A percentile compares a stretch with the other conserved stretches of the same genome.
phyloP scores from a whole-genome alignment of 2,888 invertebrate species.

The Synergus laeviventris region DNA sequence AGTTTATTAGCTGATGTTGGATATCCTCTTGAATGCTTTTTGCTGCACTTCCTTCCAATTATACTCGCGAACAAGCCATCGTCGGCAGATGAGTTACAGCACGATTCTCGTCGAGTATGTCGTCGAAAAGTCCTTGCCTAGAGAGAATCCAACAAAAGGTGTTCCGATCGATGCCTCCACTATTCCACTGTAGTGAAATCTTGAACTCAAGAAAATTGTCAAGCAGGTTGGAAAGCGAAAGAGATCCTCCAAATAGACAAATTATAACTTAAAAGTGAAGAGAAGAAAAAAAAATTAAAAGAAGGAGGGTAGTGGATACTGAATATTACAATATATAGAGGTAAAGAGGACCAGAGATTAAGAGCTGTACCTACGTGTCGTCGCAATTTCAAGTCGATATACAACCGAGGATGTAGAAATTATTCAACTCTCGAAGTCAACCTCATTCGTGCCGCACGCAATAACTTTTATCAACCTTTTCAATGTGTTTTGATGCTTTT shows the following conservation, averaged over 20 bases:
- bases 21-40: constrained; percentile 51
- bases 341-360: constrained; percentile 24
- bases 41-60: constrained; percentile 58
- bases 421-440: constrained; percentile 12
- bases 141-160: constrained; percentile 46
- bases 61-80: constrained; percentile 52
- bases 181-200: neutral
- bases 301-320: constrained; percentile 16
- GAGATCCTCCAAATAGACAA: neutral
- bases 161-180: constrained; percentile 18
- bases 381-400: constrained; percentile 24
- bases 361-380: constrained; percentile 34
- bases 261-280: constrained; percentile 20
- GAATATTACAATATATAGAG: neutral
- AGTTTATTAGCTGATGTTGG: constrained; percentile 8
- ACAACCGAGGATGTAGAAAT: constrained; percentile 10
- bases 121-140: constrained; percentile 55
- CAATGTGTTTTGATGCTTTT: constrained; percentile 30
- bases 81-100: constrained; percentile 61
- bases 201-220: constrained; percentile 37
- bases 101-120: constrained; percentile 60
- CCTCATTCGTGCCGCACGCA: constrained; percentile 38
- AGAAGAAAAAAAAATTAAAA: constrained; percentile 2
- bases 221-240: constrained; percentile 4
- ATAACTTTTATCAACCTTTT: constrained; percentile 35